A percentile compares a stretch with the other conserved stretches of the same genome.
phyloP scores from a whole-genome alignment of 2,888 invertebrate species.

The Parapristionchus giblindavisi region DNA sequence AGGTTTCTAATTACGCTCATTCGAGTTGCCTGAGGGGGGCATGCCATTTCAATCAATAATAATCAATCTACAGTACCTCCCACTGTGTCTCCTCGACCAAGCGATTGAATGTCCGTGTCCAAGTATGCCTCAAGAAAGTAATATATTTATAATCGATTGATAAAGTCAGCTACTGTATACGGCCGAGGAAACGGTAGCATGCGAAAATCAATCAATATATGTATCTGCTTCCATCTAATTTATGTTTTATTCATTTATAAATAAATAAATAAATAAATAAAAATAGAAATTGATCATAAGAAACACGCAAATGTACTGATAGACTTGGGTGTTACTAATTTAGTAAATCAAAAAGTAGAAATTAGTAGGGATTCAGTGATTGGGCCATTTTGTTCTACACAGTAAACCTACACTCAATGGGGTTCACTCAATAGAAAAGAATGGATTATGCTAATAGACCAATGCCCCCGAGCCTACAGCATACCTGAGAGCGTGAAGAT shows the following conservation, averaged over 20 bases:
- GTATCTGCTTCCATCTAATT: constrained; percentile 92
- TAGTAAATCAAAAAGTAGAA: no score
- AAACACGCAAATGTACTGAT: no score
- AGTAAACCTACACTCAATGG: neutral
- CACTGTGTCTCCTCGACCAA: constrained; percentile 60
- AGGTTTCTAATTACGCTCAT: neutral
- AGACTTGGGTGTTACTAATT: no score
- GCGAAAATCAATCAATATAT: constrained; percentile 75
- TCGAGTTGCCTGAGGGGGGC: no score
- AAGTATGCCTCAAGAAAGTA: constrained; percentile 61
- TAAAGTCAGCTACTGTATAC: no score
- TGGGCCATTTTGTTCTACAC: no score
- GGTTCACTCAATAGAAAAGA: neutral
- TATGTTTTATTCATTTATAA: constrained; percentile 90
- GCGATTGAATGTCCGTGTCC: constrained; percentile 64
- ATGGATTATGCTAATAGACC: neutral
- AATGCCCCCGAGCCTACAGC: neutral
- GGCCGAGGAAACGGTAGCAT: no score
- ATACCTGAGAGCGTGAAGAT: no score
- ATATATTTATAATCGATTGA: neutral
- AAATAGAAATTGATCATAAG: neutral
- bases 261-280: neutral
- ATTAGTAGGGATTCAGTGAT: no score
- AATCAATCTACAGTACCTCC: constrained; percentile 37
- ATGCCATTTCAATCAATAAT: neutral